phyloP scores from a whole-genome alignment of 2,113 vertebrate genomes.

The Gambusia holbrooki region DNA sequence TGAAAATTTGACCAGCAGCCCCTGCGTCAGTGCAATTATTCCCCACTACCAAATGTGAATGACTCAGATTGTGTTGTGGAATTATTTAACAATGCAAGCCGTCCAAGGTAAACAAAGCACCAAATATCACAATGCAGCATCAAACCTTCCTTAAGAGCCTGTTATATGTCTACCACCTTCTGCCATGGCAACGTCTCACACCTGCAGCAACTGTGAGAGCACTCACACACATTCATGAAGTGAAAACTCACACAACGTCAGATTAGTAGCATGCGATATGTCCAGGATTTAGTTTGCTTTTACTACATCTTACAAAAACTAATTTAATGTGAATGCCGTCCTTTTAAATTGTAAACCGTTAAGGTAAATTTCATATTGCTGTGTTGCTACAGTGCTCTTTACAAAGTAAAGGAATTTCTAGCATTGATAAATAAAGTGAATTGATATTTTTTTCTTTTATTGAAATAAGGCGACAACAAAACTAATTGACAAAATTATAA shows the following conservation, averaged over 20 bases:
- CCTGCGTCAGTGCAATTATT: neutral
- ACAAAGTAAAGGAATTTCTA: too few species aligned
- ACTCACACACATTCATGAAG: slow-evolving; percentile 44
- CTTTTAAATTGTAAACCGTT: neutral
- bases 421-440: too few species aligned
- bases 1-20: neutral
- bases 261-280: slow-evolving; percentile 12
- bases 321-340: neutral
- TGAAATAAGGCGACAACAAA: too few species aligned
- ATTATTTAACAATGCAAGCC: slow-evolving; percentile 33
- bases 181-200: slow-evolving; percentile 63
- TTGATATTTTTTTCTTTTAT: too few species aligned
- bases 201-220: slow-evolving; percentile 63
- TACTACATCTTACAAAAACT: neutral
- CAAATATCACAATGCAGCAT: slow-evolving; percentile 27
- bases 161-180: slow-evolving; percentile 36
- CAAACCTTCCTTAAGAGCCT: slow-evolving; percentile 26
- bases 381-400: too few species aligned
- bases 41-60: neutral
- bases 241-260: slow-evolving; percentile 28
- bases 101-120: slow-evolving; percentile 41
- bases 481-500: neutral
- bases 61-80: slow-evolving; percentile 31
- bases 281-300: neutral
- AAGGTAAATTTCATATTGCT: neutral